Percentiles rank a stretch among this genome's conserved stretches.
phyloP scores from a whole-genome alignment of 2,888 invertebrate genomes.

The Nephrotoma guestfalica region DNA sequence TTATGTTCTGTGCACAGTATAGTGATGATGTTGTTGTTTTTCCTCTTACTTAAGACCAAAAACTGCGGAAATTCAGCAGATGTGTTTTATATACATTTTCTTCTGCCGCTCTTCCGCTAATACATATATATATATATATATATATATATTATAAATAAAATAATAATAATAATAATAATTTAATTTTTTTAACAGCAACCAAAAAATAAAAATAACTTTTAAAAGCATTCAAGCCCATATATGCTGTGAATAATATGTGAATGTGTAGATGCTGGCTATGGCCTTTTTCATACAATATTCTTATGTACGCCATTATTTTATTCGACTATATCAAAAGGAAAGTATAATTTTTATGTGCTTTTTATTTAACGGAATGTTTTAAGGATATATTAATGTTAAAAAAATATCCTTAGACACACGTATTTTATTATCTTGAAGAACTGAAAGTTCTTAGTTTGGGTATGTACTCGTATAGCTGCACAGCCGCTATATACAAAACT shows the following conservation, averaged over 20 bases:
- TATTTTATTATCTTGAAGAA: background rate
- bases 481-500: background rate
- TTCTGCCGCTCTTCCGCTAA: background rate
- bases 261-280: background rate
- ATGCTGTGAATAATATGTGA: background rate
- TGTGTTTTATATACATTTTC: background rate
- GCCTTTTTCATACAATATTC: background rate
- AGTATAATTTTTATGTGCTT: background rate
- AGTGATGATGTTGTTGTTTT: background rate
- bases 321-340: background rate
- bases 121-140: too few species aligned
- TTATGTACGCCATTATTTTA: background rate
- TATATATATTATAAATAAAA: background rate
- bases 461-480: background rate
- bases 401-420: background rate
- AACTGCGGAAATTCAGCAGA: background rate
- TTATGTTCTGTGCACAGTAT: background rate
- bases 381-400: background rate
- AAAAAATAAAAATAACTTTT: background rate
- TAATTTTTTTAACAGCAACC: background rate
- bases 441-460: background rate
- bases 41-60: background rate
- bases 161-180: background rate
- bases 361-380: background rate
- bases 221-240: background rate